Conservation (phyloP, 2,113 vertebrate genomes). For the Spheniscus mendiculus region DNA sequence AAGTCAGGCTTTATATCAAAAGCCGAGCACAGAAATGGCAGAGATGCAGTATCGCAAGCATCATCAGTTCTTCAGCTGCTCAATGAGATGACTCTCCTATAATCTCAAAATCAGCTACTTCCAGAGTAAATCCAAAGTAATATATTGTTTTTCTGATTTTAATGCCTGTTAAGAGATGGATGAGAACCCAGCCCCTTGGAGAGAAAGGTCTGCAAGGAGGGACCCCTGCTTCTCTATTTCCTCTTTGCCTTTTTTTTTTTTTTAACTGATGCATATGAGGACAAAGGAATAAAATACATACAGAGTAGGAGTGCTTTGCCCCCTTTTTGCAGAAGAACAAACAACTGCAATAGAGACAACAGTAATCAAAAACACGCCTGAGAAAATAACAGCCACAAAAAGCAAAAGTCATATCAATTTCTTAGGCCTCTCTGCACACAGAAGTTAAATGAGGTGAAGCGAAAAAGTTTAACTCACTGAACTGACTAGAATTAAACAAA, state of each 20-base stretch:
- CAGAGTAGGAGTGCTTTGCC: neutral
- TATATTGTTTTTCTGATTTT: neutral
- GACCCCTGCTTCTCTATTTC: fast-evolving
- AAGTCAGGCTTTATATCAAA: neutral
- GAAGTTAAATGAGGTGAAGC: conserved; percentile 48
- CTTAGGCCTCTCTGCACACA: conserved; percentile 29
- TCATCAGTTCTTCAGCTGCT: neutral
- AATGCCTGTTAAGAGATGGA: neutral
- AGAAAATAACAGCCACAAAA: conserved; percentile 3
- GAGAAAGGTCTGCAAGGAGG: neutral
- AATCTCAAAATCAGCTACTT: neutral
- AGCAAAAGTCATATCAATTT: conserved; percentile 11
- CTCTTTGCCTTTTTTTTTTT: neutral
- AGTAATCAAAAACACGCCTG: neutral
- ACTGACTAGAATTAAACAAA: conserved; percentile 34
- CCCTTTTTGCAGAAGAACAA: neutral
- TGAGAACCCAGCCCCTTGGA: neutral
- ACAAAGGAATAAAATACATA: neutral
- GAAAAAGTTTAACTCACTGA: conserved; percentile 13
- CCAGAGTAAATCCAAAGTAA: neutral
- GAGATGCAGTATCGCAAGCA: neutral
- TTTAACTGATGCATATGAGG: neutral
- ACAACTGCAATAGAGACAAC: neutral
- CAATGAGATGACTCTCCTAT: neutral
- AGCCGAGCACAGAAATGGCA: neutral